Evolutionary conservation across 2,113 vertebrate genomes (phyloP).

Genomic region (Tachysurus fulvidraco): DNA sequence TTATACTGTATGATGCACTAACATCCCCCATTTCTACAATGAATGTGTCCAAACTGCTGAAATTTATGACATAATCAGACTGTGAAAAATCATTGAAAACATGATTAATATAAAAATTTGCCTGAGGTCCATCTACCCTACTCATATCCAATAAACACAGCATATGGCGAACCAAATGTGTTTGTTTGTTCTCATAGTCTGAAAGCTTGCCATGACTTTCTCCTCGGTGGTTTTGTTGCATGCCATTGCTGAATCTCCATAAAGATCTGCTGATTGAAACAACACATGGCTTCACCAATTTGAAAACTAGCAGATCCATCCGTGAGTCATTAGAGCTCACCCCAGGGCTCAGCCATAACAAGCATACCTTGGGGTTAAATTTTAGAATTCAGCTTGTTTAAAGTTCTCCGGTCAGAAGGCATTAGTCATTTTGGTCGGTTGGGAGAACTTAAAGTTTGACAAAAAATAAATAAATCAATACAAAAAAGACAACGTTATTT

Average conservation of each 20-base stretch:
- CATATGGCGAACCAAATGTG: neutral
- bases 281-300: constrained; percentile 30
- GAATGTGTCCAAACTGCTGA: neutral
- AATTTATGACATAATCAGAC: neutral
- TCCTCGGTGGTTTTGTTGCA: neutral
- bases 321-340: constrained; percentile 2
- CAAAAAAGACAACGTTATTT: neutral
- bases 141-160: neutral
- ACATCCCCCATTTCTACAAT: neutral
- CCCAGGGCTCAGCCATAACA: neutral
- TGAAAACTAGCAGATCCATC: constrained; percentile 27
- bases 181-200: constrained; percentile 13
- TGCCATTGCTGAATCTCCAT: constrained; percentile 7
- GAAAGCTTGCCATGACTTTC: constrained; percentile 8
- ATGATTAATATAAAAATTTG: neutral
- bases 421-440: neutral
- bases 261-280: constrained; percentile 37
- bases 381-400: constrained; percentile 28
- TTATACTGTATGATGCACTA: neutral
- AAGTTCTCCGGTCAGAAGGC: constrained; percentile 14
- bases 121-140: neutral
- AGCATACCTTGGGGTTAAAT: constrained; percentile 21
- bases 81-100: neutral
- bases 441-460: neutral
- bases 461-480: neutral